Percentiles rank a stretch among this genome's conserved stretches.
phyloP scores from a whole-genome alignment of 2,113 vertebrate genomes.

The Cyprinodon variegatus region DNA sequence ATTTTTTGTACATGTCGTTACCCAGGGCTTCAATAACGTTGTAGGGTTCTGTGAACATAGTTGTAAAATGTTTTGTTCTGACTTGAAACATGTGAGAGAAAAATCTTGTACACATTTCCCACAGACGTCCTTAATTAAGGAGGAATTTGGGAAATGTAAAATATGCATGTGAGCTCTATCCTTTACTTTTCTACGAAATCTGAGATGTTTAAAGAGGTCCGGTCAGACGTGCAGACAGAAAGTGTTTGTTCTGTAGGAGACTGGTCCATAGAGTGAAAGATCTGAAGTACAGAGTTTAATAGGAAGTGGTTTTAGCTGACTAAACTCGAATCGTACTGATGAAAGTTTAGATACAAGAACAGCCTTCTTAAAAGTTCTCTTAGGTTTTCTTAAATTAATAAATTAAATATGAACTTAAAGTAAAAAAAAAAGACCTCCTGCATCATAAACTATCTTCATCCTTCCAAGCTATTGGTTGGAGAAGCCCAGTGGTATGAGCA shows the following conservation, averaged over 20 bases:
- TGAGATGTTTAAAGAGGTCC: neutral
- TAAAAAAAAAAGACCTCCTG: neutral
- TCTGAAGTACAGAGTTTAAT: neutral
- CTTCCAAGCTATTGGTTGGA: neutral
- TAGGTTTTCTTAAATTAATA: too few species aligned
- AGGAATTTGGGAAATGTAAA: slow-evolving; percentile 7
- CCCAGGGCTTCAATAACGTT: neutral
- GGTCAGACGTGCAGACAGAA: neutral
- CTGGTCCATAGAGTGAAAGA: neutral
- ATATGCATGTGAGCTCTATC: neutral
- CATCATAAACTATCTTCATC: neutral
- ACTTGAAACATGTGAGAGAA: neutral
- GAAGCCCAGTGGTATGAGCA: neutral
- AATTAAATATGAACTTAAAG: too few species aligned
- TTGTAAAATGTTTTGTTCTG: neutral
- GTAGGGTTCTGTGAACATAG: neutral
- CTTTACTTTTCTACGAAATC: neutral
- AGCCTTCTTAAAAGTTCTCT: neutral
- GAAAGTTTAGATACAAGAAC: neutral
- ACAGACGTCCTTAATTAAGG: rapidly evolving
- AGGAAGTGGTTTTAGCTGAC: neutral
- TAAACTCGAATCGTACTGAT: neutral
- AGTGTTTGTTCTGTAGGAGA: neutral
- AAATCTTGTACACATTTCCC: neutral
- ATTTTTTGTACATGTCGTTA: neutral